phyloP scores from a whole-genome alignment of 2,113 vertebrate genomes.

The Chaetorhynchus papuensis region DNA sequence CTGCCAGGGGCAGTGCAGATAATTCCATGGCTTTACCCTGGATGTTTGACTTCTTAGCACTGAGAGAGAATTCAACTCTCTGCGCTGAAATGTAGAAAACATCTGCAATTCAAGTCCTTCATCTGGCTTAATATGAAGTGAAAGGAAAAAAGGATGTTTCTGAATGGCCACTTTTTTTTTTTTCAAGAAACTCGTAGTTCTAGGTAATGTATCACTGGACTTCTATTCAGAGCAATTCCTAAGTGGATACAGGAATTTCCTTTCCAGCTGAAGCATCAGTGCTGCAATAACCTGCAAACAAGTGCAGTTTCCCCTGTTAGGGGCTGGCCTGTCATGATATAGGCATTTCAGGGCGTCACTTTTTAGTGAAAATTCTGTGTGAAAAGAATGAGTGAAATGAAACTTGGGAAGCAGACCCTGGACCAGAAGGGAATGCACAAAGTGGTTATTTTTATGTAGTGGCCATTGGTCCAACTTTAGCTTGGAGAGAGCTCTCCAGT shows the following conservation, averaged over 20 bases:
- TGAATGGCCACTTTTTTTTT: neutral
- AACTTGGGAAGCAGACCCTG: neutral
- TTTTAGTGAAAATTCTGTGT: neutral
- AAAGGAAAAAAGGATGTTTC: neutral
- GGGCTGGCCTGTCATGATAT: neutral
- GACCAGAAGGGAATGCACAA: neutral
- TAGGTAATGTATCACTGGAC: neutral
- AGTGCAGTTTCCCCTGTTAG: neutral
- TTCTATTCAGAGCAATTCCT: neutral
- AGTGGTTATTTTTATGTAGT: neutral
- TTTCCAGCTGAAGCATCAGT: neutral
- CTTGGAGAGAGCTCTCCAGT: neutral
- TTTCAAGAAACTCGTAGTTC: neutral
- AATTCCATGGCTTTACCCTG: neutral
- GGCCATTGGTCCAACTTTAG: neutral
- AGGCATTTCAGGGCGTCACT: neutral
- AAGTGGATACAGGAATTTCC: neutral
- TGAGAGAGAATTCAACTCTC: neutral
- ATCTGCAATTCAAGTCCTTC: neutral
- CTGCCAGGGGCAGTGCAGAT: neutral
- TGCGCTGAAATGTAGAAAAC: neutral
- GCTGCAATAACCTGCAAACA: neutral
- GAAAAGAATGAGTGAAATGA: neutral
- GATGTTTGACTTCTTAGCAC: neutral
- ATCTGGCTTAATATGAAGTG: neutral